Evolutionary conservation across 2,113 vertebrate genomes (phyloP).

Genomic region (Nerophis lumbriciformis): DNA sequence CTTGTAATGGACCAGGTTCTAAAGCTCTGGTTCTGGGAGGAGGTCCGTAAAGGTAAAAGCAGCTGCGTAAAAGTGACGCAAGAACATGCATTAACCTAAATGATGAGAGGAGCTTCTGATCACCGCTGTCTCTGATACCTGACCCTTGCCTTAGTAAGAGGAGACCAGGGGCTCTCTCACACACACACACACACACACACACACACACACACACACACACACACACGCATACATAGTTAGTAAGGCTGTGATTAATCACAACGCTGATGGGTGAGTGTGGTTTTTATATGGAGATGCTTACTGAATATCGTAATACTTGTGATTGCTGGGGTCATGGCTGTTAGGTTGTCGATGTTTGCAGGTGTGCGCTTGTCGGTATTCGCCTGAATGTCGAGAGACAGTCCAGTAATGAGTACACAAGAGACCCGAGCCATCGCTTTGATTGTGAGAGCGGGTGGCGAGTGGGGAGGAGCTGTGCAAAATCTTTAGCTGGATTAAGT

Average conservation of each 20-base stretch:
- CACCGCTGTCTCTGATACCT: constrained; percentile 55
- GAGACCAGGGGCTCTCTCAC: constrained; percentile 6
- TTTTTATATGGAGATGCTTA: constrained; percentile 51
- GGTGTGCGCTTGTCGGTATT: constrained; percentile 17
- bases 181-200: constrained; percentile 3
- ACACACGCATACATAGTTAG: constrained; percentile 26
- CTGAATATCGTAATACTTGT: constrained; percentile 61
- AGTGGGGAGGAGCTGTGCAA: constrained; percentile 56
- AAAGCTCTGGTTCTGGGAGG: not conserved
- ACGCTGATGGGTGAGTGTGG: constrained; percentile 43
- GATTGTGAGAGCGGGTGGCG: constrained; percentile 60
- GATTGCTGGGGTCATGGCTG: constrained; percentile 50
- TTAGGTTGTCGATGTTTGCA: constrained; percentile 4
- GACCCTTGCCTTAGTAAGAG: constrained; percentile 58
- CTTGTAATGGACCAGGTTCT: not conserved
- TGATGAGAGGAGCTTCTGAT: constrained; percentile 60
- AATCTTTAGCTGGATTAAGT: constrained; percentile 71
- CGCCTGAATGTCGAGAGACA: constrained; percentile 37
- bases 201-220: constrained; percentile 8
- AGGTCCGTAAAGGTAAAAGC: not conserved
- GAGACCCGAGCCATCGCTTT: constrained; percentile 67
- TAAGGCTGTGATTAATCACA: constrained; percentile 69
- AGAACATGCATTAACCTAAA: constrained; percentile 47
- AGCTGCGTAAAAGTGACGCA: constrained; percentile 26
- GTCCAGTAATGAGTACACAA: constrained; percentile 73